Evolutionary conservation across 2,113 vertebrate genomes (phyloP).

Genomic region (Stegastes partitus): DNA sequence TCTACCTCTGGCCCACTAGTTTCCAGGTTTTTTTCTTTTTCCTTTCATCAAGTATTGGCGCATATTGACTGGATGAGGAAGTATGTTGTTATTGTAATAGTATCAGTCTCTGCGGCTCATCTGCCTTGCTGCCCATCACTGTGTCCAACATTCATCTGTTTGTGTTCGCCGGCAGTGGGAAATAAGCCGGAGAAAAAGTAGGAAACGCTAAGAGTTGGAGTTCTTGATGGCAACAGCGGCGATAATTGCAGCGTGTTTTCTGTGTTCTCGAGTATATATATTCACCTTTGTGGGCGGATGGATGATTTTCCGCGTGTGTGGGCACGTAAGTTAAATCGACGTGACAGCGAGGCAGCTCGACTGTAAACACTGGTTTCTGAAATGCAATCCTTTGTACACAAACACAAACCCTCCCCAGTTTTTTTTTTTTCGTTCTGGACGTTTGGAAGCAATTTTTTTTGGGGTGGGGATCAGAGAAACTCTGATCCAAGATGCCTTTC

Average conservation of each 20-base stretch:
- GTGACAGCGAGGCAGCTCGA: slow-evolving; percentile 59
- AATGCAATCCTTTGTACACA: slow-evolving; percentile 54
- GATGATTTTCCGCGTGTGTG: slow-evolving; percentile 61
- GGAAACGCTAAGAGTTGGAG: slow-evolving; percentile 13
- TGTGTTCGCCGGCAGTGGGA: slow-evolving; percentile 29
- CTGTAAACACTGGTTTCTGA: slow-evolving; percentile 66
- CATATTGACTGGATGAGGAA: slow-evolving; percentile 52
- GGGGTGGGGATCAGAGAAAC: slow-evolving; percentile 59
- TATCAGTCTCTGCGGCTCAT: slow-evolving; percentile 50
- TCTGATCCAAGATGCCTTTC: slow-evolving; percentile 50
- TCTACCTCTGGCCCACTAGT: slow-evolving; percentile 34
- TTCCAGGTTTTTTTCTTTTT: not conserved
- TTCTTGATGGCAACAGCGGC: slow-evolving; percentile 24
- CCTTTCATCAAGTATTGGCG: slow-evolving; percentile 46
- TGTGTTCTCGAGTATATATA: slow-evolving; percentile 4
- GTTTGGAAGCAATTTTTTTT: slow-evolving; percentile 56
- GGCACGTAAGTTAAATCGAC: slow-evolving; percentile 61
- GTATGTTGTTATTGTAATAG: slow-evolving; percentile 54
- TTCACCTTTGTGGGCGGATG: slow-evolving; percentile 62
- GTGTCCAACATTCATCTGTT: slow-evolving; percentile 5
- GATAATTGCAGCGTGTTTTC: slow-evolving; percentile 38
- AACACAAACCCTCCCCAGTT: slow-evolving; percentile 32
- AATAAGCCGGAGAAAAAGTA: slow-evolving; percentile 21
- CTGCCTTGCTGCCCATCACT: slow-evolving; percentile 33
- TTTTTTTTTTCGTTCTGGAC: slow-evolving; percentile 3